Percentiles rank a stretch among this genome's conserved stretches.
Conservation (phyloP, 2,797 vertebrate genomes). For the Brachyalestes nurse region DNA sequence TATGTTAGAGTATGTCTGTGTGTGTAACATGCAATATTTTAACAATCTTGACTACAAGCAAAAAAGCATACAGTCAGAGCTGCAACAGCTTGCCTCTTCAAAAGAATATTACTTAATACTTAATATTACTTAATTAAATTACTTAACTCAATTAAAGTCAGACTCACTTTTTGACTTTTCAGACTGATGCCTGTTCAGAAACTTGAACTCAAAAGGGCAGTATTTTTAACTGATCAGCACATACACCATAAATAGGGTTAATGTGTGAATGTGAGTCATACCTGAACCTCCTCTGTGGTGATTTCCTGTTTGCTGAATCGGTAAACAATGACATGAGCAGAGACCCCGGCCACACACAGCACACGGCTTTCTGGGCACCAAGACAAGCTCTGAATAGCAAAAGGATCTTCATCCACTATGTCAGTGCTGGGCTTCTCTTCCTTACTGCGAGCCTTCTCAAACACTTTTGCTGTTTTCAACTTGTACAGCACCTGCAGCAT, state of each 20-base stretch:
- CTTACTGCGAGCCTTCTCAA: conserved; percentile 90
- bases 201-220: not conserved
- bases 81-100: not conserved
- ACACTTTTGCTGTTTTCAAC: conserved; percentile 97
- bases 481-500: conserved; percentile 97
- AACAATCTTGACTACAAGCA: not conserved
- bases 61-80: not conserved
- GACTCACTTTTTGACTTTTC: no score
- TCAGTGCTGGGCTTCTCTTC: conserved; percentile 91
- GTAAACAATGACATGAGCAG: conserved; percentile 93
- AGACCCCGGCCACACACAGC: conserved; percentile 93
- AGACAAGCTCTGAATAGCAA: conserved; percentile 94
- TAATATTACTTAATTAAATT: no score
- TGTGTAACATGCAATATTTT: not conserved
- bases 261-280: conserved; percentile 62
- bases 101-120: not conserved
- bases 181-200: no score
- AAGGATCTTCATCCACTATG: conserved; percentile 95
- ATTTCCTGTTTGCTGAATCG: conserved; percentile 97
- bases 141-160: not conserved
- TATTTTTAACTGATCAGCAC: not conserved
- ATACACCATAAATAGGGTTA: not conserved
- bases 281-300: conserved; percentile 90
- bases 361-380: conserved; percentile 97
- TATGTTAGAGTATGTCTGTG: not conserved